Evolutionary conservation across 2,113 vertebrate genomes (phyloP).

Genomic region (Toxotes jaculatrix): DNA sequence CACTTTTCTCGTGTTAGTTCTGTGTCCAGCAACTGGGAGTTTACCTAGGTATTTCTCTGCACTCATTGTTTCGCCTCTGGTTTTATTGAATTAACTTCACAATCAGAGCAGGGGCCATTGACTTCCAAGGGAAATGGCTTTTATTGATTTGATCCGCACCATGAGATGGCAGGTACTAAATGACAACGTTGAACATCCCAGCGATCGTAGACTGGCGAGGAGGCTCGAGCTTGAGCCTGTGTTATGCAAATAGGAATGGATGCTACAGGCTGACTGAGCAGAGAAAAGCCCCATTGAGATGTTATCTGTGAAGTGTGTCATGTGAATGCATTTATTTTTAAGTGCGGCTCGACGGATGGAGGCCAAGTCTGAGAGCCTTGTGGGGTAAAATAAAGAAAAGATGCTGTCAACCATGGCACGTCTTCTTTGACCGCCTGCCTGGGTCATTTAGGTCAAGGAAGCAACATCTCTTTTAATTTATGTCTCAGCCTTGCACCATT

Average conservation of each 20-base stretch:
- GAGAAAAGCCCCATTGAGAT: conserved; percentile 54
- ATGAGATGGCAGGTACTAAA: conserved; percentile 60
- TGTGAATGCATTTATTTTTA: conserved; percentile 68
- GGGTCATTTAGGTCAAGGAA: conserved; percentile 68
- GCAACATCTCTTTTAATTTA: conserved; percentile 72
- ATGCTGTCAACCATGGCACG: conserved; percentile 63
- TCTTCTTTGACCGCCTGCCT: conserved; percentile 55
- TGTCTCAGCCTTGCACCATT: conserved; percentile 47
- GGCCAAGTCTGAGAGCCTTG: conserved; percentile 37
- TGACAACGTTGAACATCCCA: conserved; percentile 40
- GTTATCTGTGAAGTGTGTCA: conserved; percentile 74
- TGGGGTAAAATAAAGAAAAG: conserved; percentile 68
- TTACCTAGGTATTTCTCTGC: conserved; percentile 12
- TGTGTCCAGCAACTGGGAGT: conserved; percentile 10
- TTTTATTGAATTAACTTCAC: conserved; percentile 66
- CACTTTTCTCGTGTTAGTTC: conserved; percentile 1
- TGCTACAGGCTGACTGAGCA: conserved; percentile 67
- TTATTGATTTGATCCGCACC: conserved; percentile 63
- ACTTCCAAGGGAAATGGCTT: conserved; percentile 62
- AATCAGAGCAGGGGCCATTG: conserved; percentile 25
- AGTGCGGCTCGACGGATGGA: conserved; percentile 51
- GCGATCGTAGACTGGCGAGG: conserved; percentile 1
- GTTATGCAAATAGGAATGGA: conserved; percentile 67
- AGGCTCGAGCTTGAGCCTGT: conserved; percentile 5
- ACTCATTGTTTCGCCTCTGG: conserved; percentile 13